phyloP scores from a whole-genome alignment of 2,888 invertebrate genomes.

The Thera obeliscata region DNA sequence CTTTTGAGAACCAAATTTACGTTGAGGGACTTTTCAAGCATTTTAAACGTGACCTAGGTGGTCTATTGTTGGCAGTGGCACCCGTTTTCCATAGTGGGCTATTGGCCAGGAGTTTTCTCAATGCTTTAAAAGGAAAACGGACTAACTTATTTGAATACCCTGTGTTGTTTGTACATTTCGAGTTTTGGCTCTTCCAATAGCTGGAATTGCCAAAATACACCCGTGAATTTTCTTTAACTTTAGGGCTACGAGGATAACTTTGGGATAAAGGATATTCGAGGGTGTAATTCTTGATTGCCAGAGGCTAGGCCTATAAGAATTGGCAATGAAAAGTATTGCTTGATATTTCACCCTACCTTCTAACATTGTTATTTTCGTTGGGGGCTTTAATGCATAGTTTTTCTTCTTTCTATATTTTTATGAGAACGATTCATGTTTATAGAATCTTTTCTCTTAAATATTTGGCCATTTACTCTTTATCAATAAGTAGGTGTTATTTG shows the following conservation, averaged over 20 bases:
- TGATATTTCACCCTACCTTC: neutral
- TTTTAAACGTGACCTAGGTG: constrained; percentile 20
- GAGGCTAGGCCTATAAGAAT: constrained; percentile 1
- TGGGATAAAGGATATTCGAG: neutral
- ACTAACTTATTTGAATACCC: constrained; percentile 30
- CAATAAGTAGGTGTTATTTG: neutral
- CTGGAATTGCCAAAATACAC: constrained; percentile 26
- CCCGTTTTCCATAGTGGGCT: constrained; percentile 25
- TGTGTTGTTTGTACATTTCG: constrained; percentile 23
- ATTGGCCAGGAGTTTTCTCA: constrained; percentile 24
- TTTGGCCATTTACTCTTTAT: neutral
- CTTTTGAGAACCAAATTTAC: neutral
- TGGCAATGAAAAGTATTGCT: neutral
- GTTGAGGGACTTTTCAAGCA: neutral
- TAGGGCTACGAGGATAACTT: constrained; percentile 3
- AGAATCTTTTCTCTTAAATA: neutral
- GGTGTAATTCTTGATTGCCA: constrained; percentile 1
- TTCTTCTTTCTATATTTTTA: neutral
- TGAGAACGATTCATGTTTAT: neutral
- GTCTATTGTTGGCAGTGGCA: constrained; percentile 25
- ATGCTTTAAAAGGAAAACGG: constrained; percentile 23
- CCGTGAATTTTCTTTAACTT: constrained; percentile 21
- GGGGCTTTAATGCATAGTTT: neutral
- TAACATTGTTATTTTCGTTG: neutral
- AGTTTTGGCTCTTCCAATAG: constrained; percentile 27